Percentiles rank a stretch among this genome's conserved stretches.
Evolutionary conservation across 64 coral and sea anemone species (phyloP).

Genomic region (Acropora tenuis): DNA sequence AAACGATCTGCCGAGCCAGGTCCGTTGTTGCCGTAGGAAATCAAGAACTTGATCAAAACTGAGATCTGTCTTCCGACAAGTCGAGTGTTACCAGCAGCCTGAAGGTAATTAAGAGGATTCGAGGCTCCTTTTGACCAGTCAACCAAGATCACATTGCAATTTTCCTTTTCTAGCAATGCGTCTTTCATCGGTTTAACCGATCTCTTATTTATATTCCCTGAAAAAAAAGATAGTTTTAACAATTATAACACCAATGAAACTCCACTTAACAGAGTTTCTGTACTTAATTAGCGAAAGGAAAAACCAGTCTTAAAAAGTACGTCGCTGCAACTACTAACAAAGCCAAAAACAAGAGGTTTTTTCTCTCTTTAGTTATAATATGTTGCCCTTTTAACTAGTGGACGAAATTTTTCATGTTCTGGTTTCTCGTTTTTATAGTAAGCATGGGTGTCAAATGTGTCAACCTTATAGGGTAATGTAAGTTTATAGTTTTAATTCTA

Average conservation of each 20-base stretch:
- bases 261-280: constrained; percentile 2
- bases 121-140: constrained; percentile 67
- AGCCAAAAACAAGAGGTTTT: too few species aligned
- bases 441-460: too few species aligned
- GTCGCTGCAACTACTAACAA: too few species aligned
- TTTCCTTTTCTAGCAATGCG: constrained; percentile 15
- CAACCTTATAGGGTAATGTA: too few species aligned
- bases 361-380: too few species aligned
- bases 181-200: constrained; percentile 54
- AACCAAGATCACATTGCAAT: constrained; percentile 71
- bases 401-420: too few species aligned
- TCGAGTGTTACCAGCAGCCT: constrained; percentile 43
- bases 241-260: too few species aligned
- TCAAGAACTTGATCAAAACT: constrained; percentile 39
- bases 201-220: constrained; percentile 7
- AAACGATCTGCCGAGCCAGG: background rate
- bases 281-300: background rate
- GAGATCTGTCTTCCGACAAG: constrained; percentile 77
- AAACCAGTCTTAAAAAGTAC: too few species aligned
- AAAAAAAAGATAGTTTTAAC: background rate
- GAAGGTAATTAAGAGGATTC: background rate
- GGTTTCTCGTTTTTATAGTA: too few species aligned
- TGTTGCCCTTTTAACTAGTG: too few species aligned
- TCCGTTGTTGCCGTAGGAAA: background rate
- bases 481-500: too few species aligned